Conservation (phyloP, 2,797 vertebrate genomes). For the Lemur catta region DNA sequence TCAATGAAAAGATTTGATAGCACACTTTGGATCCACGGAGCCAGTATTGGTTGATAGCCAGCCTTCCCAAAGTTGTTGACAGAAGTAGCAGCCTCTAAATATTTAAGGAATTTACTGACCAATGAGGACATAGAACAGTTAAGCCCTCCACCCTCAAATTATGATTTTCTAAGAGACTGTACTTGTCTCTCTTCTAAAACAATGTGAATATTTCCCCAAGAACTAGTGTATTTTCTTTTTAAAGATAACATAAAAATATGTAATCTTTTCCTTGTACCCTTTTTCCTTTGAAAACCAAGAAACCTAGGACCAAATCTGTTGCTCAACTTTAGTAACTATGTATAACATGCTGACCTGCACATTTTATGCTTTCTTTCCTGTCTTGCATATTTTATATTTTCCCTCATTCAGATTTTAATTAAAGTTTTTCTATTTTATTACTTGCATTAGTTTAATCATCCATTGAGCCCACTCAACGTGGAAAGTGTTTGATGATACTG, state of each 20-base stretch:
- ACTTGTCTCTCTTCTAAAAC: not conserved
- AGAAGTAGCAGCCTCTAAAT: not conserved
- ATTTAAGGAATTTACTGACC: not conserved
- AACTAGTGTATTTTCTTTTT: not conserved
- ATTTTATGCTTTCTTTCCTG: not conserved
- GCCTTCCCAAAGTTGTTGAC: not conserved
- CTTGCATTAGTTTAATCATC: not conserved
- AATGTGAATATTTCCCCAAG: not conserved
- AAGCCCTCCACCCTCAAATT: not conserved
- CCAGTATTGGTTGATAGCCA: too few species aligned
- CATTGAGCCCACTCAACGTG: not conserved
- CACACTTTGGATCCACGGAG: not conserved
- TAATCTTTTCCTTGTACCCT: not conserved
- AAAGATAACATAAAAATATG: not conserved
- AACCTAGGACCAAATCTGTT: not conserved
- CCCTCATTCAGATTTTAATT: not conserved
- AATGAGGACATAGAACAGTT: not conserved
- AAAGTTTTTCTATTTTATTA: not conserved
- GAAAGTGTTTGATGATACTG: not conserved
- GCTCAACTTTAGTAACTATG: not conserved
- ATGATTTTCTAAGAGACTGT: not conserved
- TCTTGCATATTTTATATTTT: not conserved
- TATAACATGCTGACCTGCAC: not conserved
- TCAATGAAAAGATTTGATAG: not conserved
- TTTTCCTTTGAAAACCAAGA: conserved; percentile 7